phyloP scores from a whole-genome alignment of 2,888 invertebrate species.

The Stenurella melanura region DNA sequence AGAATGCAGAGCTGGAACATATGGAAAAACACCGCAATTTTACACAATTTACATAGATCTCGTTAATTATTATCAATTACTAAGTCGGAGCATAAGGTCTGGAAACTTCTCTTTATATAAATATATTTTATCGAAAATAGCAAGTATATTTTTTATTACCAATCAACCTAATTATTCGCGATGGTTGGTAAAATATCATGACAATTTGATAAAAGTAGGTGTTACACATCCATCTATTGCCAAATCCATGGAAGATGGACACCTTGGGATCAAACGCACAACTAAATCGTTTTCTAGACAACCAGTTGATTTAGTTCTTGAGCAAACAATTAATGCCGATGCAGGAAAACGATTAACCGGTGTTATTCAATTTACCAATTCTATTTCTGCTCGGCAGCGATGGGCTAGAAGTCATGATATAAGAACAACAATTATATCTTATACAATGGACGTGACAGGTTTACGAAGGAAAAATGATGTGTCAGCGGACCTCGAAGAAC shows the following conservation, averaged over 20 bases:
- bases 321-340: slow-evolving; percentile 62
- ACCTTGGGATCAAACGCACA: slow-evolving; percentile 49
- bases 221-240: slow-evolving; percentile 39
- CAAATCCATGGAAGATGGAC: slow-evolving; percentile 41
- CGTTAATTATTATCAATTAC: slow-evolving; percentile 58
- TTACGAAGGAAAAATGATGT: neutral
- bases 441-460: neutral
- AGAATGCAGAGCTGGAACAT: slow-evolving; percentile 51
- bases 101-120: slow-evolving; percentile 59
- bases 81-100: slow-evolving; percentile 61
- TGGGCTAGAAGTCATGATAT: slow-evolving; percentile 49
- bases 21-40: slow-evolving; percentile 44
- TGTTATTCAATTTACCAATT: slow-evolving; percentile 32
- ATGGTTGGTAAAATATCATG: neutral
- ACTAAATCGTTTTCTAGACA: slow-evolving; percentile 47
- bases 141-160: slow-evolving; percentile 39
- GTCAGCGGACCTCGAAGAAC: slow-evolving; percentile 16
- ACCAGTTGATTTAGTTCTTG: slow-evolving; percentile 53
- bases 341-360: slow-evolving; percentile 49
- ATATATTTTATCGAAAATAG: slow-evolving; percentile 54
- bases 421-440: slow-evolving; percentile 45
- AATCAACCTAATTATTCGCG: slow-evolving; percentile 50
- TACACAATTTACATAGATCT: no score
- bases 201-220: slow-evolving; percentile 14
- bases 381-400: slow-evolving; percentile 45